Evolutionary conservation across 2,113 vertebrate species (phyloP).

Genomic region (Syngnathoides biaculeatus): DNA sequence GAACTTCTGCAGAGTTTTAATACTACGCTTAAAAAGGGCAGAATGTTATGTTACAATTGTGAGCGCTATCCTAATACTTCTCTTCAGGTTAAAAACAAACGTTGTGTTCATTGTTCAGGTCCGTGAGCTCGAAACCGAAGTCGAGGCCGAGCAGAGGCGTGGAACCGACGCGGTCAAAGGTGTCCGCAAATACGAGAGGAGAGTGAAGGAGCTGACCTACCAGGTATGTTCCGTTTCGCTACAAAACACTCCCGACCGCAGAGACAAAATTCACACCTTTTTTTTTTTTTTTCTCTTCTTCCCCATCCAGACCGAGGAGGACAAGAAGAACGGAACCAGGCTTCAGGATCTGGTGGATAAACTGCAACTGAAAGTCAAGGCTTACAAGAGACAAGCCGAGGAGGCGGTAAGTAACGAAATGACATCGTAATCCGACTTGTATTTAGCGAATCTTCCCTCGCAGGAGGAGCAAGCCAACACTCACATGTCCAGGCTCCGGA

Average conservation of each 20-base stretch:
- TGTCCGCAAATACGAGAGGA: constrained; percentile 64
- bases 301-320: constrained; percentile 48
- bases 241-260: neutral
- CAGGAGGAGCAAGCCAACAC: constrained; percentile 66
- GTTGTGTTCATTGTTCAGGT: constrained; percentile 33
- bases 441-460: neutral
- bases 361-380: constrained; percentile 64
- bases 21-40: too few relatives aligned
- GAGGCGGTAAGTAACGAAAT: constrained; percentile 52
- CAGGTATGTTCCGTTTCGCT: constrained; percentile 33
- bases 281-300: too few relatives aligned
- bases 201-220: constrained; percentile 64
- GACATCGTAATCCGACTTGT: neutral
- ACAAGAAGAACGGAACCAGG: constrained; percentile 56
- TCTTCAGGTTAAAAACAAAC: too few relatives aligned
- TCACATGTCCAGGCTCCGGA: constrained; percentile 55
- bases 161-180: constrained; percentile 61
- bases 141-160: constrained; percentile 55
- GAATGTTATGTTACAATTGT: too few relatives aligned
- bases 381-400: constrained; percentile 61
- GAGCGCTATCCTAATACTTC: too few relatives aligned
- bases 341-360: constrained; percentile 63
- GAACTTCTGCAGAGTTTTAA: too few relatives aligned
- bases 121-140: constrained; percentile 55
- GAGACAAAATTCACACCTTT: neutral